Percentiles rank a stretch among this genome's conserved stretches.
phyloP scores from a whole-genome alignment of 2,113 vertebrate species.

The Malurus elegans region DNA sequence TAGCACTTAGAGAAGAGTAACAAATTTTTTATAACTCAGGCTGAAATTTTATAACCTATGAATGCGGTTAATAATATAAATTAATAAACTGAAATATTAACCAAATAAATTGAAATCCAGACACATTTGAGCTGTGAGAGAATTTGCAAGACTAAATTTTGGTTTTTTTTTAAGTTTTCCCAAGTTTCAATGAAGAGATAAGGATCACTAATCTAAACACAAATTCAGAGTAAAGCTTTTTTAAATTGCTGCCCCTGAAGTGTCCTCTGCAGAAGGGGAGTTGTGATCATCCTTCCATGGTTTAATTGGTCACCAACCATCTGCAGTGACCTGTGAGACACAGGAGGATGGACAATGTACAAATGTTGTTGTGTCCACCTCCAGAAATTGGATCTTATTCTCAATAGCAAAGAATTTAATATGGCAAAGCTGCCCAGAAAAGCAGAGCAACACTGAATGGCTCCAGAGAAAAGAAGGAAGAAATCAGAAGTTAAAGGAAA shows the following conservation, averaged over 20 bases:
- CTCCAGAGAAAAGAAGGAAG: not conserved
- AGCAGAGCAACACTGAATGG: not conserved
- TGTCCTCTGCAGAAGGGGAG: not conserved
- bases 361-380: not conserved
- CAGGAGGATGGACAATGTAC: rapidly evolving
- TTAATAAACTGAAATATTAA: not conserved
- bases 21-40: not conserved
- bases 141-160: not conserved
- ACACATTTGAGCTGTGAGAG: not conserved
- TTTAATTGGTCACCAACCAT: not conserved
- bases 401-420: not conserved
- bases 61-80: not conserved
- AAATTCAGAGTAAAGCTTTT: not conserved
- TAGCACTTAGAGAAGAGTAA: not conserved
- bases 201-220: not conserved
- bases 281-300: rapidly evolving
- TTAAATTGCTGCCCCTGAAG: not conserved
- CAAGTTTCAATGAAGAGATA: not conserved
- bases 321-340: not conserved
- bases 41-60: not conserved
- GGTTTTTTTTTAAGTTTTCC: not conserved
- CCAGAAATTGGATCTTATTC: not conserved
- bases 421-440: not conserved
- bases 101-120: not conserved
- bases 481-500: not conserved